A percentile compares a stretch with the other conserved stretches of the same genome.
These are phyloP conservation scores for Chouioia cunea DNA, from an alignment of 2,888 invertebrate species.

Conservation along the genomic window DNA sequence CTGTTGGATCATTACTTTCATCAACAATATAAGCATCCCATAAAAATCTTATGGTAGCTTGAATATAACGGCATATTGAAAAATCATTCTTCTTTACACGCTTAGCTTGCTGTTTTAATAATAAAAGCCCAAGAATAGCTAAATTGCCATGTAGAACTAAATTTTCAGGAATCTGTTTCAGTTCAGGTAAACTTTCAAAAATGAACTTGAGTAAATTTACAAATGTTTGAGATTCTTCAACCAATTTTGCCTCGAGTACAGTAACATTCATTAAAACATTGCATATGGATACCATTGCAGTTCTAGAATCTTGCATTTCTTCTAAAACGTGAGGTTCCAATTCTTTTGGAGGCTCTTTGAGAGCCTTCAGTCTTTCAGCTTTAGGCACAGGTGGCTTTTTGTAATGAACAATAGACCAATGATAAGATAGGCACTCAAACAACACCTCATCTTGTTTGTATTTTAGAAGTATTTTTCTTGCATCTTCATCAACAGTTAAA, in stretches of 20 bases:
- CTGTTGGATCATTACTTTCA: slow-evolving; percentile 86
- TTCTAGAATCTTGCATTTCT: slow-evolving; percentile 86
- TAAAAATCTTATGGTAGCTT: slow-evolving; percentile 88
- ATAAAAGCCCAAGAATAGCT: slow-evolving; percentile 83
- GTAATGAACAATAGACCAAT: slow-evolving; percentile 89
- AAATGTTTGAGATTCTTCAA: slow-evolving; percentile 83
- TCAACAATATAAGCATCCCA: slow-evolving; percentile 95
- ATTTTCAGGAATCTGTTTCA: slow-evolving; percentile 87
- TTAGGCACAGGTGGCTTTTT: slow-evolving; percentile 85
- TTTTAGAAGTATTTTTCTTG: slow-evolving; percentile 83
- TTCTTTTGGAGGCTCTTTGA: slow-evolving; percentile 82
- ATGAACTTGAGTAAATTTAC: slow-evolving; percentile 86
- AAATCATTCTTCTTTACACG: slow-evolving; percentile 90
- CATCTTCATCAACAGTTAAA: slow-evolving; percentile 90
- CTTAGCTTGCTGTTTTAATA: slow-evolving; percentile 86
- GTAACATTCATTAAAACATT: slow-evolving; percentile 94
- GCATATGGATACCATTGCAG: slow-evolving; percentile 89
- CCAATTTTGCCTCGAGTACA: slow-evolving; percentile 86
- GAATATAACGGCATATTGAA: slow-evolving; percentile 89
- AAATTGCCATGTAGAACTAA: slow-evolving; percentile 88
- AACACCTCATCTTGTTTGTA: slow-evolving; percentile 85
- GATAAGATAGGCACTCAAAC: slow-evolving; percentile 83
- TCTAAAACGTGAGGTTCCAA: slow-evolving; percentile 80
- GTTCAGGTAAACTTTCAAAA: slow-evolving; percentile 85
- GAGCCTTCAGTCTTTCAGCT: slow-evolving; percentile 81